A percentile compares a stretch with the other conserved stretches of the same genome.
phyloP scores from a whole-genome alignment of 2,888 invertebrate species.

The Melinaea marsaeus region DNA sequence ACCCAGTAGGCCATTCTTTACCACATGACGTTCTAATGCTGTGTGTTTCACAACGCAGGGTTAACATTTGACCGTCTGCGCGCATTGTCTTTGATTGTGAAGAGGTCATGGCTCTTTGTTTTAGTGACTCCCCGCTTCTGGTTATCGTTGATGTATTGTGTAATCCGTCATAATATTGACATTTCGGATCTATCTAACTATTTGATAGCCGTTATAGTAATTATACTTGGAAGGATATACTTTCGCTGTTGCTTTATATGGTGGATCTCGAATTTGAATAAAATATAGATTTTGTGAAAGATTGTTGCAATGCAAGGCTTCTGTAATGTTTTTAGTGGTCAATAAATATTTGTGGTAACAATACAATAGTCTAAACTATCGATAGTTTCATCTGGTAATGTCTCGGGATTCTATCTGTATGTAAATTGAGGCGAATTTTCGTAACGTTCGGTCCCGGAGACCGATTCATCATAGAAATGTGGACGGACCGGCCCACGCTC shows the following conservation, averaged over 20 bases:
- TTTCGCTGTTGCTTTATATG: background rate
- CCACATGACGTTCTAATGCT: constrained; percentile 69
- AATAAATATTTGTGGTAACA: constrained; percentile 63
- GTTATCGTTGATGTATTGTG: constrained; percentile 22
- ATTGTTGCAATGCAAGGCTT: constrained; percentile 30
- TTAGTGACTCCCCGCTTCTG: constrained; percentile 29
- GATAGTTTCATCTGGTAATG: constrained; percentile 39
- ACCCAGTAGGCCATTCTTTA: constrained; percentile 57
- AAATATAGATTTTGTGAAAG: background rate
- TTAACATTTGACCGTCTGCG: constrained; percentile 56
- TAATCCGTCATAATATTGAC: constrained; percentile 5
- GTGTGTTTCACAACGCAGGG: constrained; percentile 56
- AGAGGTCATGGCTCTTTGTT: constrained; percentile 40
- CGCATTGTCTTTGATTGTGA: constrained; percentile 38
- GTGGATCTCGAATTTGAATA: no score
- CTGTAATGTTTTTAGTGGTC: constrained; percentile 40
- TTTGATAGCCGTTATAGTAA: background rate
- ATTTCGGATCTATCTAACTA: background rate
- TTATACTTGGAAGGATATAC: background rate
- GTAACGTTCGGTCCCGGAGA: constrained; percentile 60
- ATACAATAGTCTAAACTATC: constrained; percentile 48
- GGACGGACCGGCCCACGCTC: constrained; percentile 71
- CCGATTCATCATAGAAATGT: constrained; percentile 76
- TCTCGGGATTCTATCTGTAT: constrained; percentile 63
- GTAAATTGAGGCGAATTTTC: constrained; percentile 72